phyloP scores from a whole-genome alignment of 1,140 invertebrate species.

The Drosophila nikananu region DNA sequence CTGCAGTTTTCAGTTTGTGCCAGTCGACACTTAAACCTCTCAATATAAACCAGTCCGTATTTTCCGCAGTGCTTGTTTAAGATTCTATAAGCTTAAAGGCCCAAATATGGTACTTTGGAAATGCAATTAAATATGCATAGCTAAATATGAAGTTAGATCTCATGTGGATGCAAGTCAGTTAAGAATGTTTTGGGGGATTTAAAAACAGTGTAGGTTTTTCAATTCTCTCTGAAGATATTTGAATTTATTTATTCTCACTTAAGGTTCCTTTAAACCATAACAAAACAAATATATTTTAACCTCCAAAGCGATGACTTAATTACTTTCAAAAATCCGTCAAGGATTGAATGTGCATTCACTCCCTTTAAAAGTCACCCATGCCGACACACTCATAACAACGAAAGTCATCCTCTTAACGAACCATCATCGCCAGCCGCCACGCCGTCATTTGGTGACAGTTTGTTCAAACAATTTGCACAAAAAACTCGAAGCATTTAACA shows the following conservation, averaged over 20 bases:
- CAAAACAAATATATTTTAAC: neutral
- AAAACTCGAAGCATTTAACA: constrained; percentile 56
- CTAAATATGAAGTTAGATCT: neutral
- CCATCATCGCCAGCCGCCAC: constrained; percentile 38
- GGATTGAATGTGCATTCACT: constrained; percentile 41
- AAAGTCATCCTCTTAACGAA: constrained; percentile 30
- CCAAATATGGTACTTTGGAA: neutral
- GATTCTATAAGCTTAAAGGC: constrained; percentile 12
- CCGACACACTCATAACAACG: constrained; percentile 26
- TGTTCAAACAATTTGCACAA: constrained; percentile 60
- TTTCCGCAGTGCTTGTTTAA: constrained; percentile 19
- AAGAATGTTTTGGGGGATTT: no score
- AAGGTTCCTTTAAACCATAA: no score
- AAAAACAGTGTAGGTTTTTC: neutral
- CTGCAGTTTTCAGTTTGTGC: constrained; percentile 28
- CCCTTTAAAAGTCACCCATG: constrained; percentile 27
- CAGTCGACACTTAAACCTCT: constrained; percentile 28
- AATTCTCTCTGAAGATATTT: neutral
- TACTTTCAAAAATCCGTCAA: constrained; percentile 54
- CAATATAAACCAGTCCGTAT: constrained; percentile 26
- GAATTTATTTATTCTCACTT: neutral
- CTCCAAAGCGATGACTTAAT: constrained; percentile 49
- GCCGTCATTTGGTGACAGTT: constrained; percentile 53
- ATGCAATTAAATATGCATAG: neutral
- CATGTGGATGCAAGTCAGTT: no score